These are phyloP conservation scores for Ploceus nigricollis DNA, from an alignment of 2,113 vertebrate species.

Conservation along the genomic window DNA sequence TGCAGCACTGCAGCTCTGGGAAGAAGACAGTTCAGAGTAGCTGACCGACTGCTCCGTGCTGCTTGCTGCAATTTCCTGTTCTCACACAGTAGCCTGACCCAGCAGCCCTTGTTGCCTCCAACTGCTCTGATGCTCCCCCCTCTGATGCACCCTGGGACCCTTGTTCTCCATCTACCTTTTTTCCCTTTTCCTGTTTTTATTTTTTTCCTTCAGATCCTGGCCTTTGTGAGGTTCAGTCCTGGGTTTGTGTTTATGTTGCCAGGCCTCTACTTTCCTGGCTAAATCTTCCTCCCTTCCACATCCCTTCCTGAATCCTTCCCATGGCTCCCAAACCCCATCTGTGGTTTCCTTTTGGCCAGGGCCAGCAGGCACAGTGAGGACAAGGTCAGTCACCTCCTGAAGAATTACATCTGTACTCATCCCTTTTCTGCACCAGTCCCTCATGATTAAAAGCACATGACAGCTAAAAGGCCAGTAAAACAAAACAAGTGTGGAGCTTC, in stretches of 20 bases:
- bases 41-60: neutral
- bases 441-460: slow-evolving; percentile 41
- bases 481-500: neutral
- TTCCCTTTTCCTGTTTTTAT: neutral
- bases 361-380: neutral
- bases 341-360: neutral
- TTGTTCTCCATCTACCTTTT: neutral
- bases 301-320: neutral
- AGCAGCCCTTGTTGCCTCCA: neutral
- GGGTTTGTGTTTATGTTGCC: neutral
- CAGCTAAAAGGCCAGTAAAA: neutral
- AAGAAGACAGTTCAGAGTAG: neutral
- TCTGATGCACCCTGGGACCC: neutral
- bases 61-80: neutral
- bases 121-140: neutral
- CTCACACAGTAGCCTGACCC: neutral
- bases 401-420: neutral
- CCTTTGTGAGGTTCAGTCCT: neutral
- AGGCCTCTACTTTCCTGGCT: neutral
- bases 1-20: neutral
- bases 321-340: neutral
- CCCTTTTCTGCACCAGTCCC: neutral
- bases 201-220: neutral
- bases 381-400: neutral
- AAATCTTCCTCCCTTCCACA: neutral